Percentiles rank a stretch among this genome's conserved stretches.
Evolutionary conservation across 1,140 invertebrate genomes (phyloP).

Genomic region (Delia radicum): DNA sequence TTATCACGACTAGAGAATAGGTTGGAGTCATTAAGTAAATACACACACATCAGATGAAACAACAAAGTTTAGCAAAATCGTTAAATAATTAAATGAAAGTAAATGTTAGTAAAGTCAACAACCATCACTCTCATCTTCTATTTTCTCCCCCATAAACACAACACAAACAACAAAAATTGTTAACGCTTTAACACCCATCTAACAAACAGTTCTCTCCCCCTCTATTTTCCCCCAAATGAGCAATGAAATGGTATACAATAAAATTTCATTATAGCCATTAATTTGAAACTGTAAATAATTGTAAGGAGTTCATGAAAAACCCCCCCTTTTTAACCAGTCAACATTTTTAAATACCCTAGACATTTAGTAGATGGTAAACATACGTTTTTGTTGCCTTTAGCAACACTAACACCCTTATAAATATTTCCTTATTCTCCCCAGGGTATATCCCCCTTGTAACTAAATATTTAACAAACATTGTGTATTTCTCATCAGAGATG

Average conservation of each 20-base stretch:
- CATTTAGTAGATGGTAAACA: not conserved
- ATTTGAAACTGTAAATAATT: constrained; percentile 1
- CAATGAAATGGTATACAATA: constrained; percentile 14
- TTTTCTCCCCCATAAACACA: not conserved
- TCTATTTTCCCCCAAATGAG: not conserved
- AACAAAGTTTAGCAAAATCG: not conserved
- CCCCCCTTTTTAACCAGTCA: not conserved
- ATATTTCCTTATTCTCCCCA: constrained; percentile 2
- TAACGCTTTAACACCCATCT: constrained; percentile 1
- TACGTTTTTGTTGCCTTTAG: not conserved
- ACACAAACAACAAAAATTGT: not conserved
- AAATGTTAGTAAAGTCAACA: not conserved
- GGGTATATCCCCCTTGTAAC: not conserved
- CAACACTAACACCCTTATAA: not conserved
- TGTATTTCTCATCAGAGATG: too few relatives aligned
- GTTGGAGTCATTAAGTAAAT: constrained; percentile 2
- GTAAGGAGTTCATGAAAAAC: not conserved
- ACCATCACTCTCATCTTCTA: not conserved
- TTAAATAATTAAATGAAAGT: constrained; percentile 21
- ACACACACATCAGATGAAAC: not conserved
- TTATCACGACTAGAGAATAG: not conserved
- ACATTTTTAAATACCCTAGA: not conserved
- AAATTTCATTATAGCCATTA: constrained; percentile 29
- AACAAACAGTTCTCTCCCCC: not conserved
- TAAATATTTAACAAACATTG: too few relatives aligned